Base-by-base conservation (phyloP, 1,140 invertebrate species). In the Amyelois transitella region DNA sequence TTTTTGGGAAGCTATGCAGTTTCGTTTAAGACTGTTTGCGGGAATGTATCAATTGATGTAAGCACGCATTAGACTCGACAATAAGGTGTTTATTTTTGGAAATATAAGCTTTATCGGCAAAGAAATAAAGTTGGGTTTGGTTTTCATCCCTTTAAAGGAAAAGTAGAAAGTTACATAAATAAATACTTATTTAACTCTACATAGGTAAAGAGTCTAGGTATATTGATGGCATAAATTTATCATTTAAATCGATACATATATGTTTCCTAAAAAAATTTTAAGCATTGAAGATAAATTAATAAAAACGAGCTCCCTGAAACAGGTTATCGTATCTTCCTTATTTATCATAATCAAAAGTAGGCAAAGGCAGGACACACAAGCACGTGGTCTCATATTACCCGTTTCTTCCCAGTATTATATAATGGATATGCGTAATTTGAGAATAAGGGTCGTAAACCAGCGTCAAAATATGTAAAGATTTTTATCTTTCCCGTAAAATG, bases 381-480 rank as follows among this genome's bases (percentile, higher is more conserved):
- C 3, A 1, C 10, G 7, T 5, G 12, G 4, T 53, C 24, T 60
- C 52, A 55, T 2, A 24, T 53, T 54, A 54, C 51, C 24, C 49
- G 22, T 48, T 43, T 43, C 49, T 83, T 87, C 81, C 74, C 53
- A 62, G 81, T 85, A 86, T 83, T 79, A 86, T 60, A 69, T 86
- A 86, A 86, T 83, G 79, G 81, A 75, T 63, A 74, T 71, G 77
- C 67, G 85, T 88, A 88, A 88, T 88, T 86, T 84, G 85, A 88
- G 85, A 88, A 81, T 85, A 65, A 81, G 68, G 72, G 61, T 70
- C 72, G 77, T 84, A 86, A 84, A 81, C 77, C 81, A 81, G 79
- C 79, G 81, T 86, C 84, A 86, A 88, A 88, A 88, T 88, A 88
- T 88, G 88, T 88, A 82, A 80, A 88, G 88, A 89, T 89, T 81